These are phyloP conservation scores for Mythimna loreyi DNA, from an alignment of 2,888 invertebrate genomes.

Conservation along the genomic window DNA sequence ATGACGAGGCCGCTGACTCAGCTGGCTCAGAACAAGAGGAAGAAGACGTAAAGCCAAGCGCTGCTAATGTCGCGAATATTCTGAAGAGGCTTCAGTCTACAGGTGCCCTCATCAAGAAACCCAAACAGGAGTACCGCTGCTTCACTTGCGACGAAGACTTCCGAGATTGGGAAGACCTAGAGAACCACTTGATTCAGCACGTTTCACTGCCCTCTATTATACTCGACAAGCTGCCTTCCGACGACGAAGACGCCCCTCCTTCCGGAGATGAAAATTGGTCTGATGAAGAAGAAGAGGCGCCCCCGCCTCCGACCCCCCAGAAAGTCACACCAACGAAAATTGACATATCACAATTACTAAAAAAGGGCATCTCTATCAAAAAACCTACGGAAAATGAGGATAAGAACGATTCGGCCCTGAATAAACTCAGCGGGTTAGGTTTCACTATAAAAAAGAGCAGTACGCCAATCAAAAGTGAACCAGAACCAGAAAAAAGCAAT, in stretches of 20 bases:
- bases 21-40: slow-evolving; percentile 70
- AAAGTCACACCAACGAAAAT: slow-evolving; percentile 81
- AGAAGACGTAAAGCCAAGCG: slow-evolving; percentile 62
- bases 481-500: slow-evolving; percentile 68
- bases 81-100: slow-evolving; percentile 81
- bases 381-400: slow-evolving; percentile 73
- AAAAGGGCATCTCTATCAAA: slow-evolving; percentile 83
- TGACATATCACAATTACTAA: slow-evolving; percentile 84
- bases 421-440: slow-evolving; percentile 85
- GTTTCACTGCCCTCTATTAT: slow-evolving; percentile 89
- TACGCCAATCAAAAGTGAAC: slow-evolving; percentile 83
- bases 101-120: slow-evolving; percentile 74
- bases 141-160: slow-evolving; percentile 89
- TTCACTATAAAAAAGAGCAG: slow-evolving; percentile 85
- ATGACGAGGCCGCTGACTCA: slow-evolving; percentile 74
- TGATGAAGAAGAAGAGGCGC: slow-evolving; percentile 84
- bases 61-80: slow-evolving; percentile 78
- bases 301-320: slow-evolving; percentile 66
- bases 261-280: slow-evolving; percentile 87
- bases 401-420: slow-evolving; percentile 77
- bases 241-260: slow-evolving; percentile 85
- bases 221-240: slow-evolving; percentile 88
- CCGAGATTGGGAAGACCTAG: slow-evolving; percentile 82
- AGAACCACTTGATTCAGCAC: slow-evolving; percentile 90
- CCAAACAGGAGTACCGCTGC: slow-evolving; percentile 85